These are phyloP conservation scores for Nomada fucata DNA, from an alignment of 2,888 invertebrate genomes.

Conservation along the genomic window DNA sequence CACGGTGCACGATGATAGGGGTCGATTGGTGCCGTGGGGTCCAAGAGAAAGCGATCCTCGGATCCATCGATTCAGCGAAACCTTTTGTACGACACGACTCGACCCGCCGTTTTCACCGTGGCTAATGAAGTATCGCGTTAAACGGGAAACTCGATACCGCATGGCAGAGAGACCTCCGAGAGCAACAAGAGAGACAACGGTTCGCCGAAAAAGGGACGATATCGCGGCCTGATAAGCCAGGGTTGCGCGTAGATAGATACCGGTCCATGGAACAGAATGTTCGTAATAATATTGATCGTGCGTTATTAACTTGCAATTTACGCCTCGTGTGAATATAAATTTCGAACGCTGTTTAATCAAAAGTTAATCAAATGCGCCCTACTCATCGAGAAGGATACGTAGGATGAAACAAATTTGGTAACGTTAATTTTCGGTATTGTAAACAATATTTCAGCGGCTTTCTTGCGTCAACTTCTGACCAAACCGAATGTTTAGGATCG, in stretches of 20 bases:
- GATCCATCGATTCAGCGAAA: conserved; percentile 59
- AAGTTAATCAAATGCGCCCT: too few species aligned
- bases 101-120: conserved; percentile 67
- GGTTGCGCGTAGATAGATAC: neutral
- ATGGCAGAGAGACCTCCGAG: conserved; percentile 35
- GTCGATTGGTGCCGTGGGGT: conserved; percentile 40
- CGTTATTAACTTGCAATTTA: neutral
- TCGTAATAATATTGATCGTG: neutral
- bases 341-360: too few species aligned
- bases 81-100: conserved; percentile 59
- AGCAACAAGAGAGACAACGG: conserved; percentile 42
- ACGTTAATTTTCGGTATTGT: too few species aligned
- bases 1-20: conserved; percentile 30
- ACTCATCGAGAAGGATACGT: too few species aligned
- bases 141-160: conserved; percentile 76
- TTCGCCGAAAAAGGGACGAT: conserved; percentile 31
- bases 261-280: neutral
- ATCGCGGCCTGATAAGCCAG: conserved; percentile 20
- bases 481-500: too few species aligned
- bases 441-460: too few species aligned
- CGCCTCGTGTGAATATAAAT: too few species aligned
- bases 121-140: conserved; percentile 82
- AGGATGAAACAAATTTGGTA: too few species aligned
- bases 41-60: conserved; percentile 41
- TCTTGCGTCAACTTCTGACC: too few species aligned